Evolutionary conservation across 2,113 vertebrate species (phyloP).

Genomic region (Cygnus buccinator): DNA sequence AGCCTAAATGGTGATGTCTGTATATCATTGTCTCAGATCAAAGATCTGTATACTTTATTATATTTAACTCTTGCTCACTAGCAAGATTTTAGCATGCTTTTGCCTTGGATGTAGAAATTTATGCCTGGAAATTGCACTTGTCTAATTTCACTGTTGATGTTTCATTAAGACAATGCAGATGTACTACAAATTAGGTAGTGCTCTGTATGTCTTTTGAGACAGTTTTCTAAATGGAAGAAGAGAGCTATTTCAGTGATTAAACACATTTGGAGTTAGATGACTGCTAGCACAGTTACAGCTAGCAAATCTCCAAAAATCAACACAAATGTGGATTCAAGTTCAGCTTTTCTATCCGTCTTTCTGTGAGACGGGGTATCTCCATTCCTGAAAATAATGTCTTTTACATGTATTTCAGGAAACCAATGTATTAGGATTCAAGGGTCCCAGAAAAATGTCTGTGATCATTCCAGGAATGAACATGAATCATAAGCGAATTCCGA

Average conservation of each 20-base stretch:
- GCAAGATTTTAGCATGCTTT: not conserved
- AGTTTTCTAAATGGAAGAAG: not conserved
- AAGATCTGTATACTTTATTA: not conserved
- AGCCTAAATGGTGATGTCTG: not conserved
- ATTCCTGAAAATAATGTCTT: not conserved
- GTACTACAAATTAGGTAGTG: not conserved
- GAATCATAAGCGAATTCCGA: constrained; percentile 90
- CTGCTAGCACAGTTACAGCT: not conserved
- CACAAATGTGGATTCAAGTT: not conserved
- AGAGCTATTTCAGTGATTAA: not conserved
- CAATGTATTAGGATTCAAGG: constrained; percentile 96
- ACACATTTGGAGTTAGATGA: not conserved
- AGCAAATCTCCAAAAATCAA: not conserved
- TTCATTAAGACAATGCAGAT: not conserved
- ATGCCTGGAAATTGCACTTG: not conserved
- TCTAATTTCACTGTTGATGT: not conserved
- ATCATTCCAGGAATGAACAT: constrained; percentile 96
- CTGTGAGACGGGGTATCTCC: not conserved
- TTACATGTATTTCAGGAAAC: constrained; percentile 86
- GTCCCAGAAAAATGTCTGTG: constrained; percentile 96
- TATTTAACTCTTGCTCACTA: not conserved
- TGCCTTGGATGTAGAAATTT: not conserved
- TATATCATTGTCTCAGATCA: not conserved
- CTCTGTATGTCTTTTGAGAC: accelerated
- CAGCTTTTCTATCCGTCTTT: not conserved